These are phyloP conservation scores for Idris sp. DNA, from an alignment of 1,140 invertebrate species.

Conservation along the genomic window DNA sequence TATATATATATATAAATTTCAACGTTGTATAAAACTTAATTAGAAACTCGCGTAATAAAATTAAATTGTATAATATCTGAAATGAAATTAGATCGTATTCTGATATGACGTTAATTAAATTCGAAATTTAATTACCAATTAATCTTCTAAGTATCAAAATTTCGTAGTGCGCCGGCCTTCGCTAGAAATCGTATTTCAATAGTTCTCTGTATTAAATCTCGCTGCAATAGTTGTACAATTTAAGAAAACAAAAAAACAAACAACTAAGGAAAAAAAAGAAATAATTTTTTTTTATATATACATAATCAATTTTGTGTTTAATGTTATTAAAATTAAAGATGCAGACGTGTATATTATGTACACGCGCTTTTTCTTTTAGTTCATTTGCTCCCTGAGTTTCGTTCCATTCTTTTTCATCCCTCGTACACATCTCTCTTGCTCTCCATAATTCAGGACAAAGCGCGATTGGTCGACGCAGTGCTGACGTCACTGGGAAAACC, in stretches of 20 bases:
- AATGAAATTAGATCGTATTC: slow-evolving; percentile 27
- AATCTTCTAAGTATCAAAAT: slow-evolving; percentile 19
- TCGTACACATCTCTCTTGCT: slow-evolving; percentile 58
- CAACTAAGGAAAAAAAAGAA: no score
- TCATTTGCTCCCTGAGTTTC: slow-evolving; percentile 34
- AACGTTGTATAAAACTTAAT: background rate
- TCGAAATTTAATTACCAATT: slow-evolving; percentile 15
- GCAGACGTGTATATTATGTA: slow-evolving; percentile 30
- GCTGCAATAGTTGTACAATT: no score
- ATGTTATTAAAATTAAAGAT: slow-evolving; percentile 34
- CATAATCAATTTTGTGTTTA: no score
- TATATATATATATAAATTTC: no score
- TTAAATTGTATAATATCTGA: slow-evolving; percentile 9
- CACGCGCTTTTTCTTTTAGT: slow-evolving; percentile 50
- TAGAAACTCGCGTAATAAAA: slow-evolving; percentile 4
- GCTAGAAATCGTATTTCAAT: slow-evolving; percentile 2
- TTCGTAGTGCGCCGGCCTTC: background rate
- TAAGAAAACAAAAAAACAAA: no score
- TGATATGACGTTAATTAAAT: slow-evolving; percentile 25
- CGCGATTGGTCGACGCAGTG: slow-evolving; percentile 67
- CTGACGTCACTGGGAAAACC: slow-evolving; percentile 72
- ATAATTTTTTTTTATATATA: no score
- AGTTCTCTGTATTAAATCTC: no score
- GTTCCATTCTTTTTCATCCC: slow-evolving; percentile 42
- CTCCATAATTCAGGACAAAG: slow-evolving; percentile 71